Percentiles rank a stretch among this genome's conserved stretches.
Conservation (phyloP, 2,888 invertebrate species). For the Stenurella melanura region DNA sequence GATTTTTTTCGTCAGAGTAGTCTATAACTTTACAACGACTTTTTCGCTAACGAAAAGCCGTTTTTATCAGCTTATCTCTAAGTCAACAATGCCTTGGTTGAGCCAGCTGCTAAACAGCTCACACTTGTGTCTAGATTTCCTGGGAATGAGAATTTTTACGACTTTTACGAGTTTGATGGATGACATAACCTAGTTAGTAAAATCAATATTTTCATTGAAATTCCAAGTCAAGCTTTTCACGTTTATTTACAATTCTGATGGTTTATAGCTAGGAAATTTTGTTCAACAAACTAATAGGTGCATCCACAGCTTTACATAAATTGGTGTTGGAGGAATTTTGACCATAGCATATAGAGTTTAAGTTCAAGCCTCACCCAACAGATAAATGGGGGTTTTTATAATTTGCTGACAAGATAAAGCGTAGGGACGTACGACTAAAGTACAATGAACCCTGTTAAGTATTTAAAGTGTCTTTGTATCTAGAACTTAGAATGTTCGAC, state of each 20-base stretch:
- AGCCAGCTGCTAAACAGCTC: neutral
- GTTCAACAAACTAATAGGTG: neutral
- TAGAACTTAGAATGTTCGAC: too few relatives aligned
- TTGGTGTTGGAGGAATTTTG: neutral
- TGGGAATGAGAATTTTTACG: neutral
- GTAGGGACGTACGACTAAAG: too few relatives aligned
- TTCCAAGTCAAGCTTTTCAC: constrained; percentile 17
- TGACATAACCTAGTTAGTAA: constrained; percentile 55
- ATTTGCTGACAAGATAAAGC: too few relatives aligned
- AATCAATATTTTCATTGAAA: constrained; percentile 34
- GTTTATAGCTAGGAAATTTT: neutral
- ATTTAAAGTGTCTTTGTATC: too few relatives aligned
- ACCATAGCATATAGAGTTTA: neutral
- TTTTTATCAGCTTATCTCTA: neutral
- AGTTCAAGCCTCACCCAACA: neutral
- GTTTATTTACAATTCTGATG: neutral
- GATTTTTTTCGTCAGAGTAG: constrained; percentile 17
- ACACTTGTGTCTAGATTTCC: constrained; percentile 19
- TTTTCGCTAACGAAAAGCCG: neutral
- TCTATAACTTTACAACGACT: constrained; percentile 43
- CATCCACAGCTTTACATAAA: neutral
- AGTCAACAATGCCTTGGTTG: neutral
- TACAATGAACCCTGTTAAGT: too few relatives aligned
- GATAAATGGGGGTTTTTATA: neutral
- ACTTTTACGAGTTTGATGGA: constrained; percentile 26